A percentile compares a stretch with the other conserved stretches of the same genome.
Evolutionary conservation across 1,140 invertebrate genomes (phyloP).

Genomic region (Sitodiplosis mosellana): DNA sequence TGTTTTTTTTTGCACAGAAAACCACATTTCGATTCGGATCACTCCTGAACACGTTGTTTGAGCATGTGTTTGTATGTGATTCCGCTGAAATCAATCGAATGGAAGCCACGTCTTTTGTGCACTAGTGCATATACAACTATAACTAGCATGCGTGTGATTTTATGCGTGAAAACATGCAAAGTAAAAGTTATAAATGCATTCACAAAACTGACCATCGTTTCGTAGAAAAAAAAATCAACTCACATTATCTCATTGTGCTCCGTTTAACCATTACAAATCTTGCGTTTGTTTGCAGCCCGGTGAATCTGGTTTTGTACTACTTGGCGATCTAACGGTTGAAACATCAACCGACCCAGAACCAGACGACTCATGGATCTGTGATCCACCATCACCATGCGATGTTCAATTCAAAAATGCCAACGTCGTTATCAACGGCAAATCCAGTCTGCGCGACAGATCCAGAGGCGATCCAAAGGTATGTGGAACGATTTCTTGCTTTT

Average conservation of each 20-base stretch:
- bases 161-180: no score
- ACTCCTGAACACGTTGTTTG: no score
- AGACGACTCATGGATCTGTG: conserved; percentile 36
- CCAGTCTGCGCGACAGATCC: conserved; percentile 46
- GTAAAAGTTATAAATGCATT: no score
- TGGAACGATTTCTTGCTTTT: background rate
- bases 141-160: no score
- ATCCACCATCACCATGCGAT: conserved; percentile 59
- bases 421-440: conserved; percentile 70
- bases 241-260: background rate
- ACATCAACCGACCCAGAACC: conserved; percentile 40
- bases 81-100: no score
- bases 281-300: conserved; percentile 30
- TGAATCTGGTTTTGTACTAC: conserved; percentile 42
- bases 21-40: no score
- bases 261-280: background rate
- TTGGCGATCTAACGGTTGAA: conserved; percentile 33
- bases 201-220: no score
- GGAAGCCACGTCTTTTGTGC: no score
- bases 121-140: no score
- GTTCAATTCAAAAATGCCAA: conserved; percentile 75
- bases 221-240: background rate
- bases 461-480: conserved; percentile 28
- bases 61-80: no score
- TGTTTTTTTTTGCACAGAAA: no score